Base-by-base conservation (phyloP, 2,113 vertebrate genomes). In the Corynorhinus townsendii region DNA sequence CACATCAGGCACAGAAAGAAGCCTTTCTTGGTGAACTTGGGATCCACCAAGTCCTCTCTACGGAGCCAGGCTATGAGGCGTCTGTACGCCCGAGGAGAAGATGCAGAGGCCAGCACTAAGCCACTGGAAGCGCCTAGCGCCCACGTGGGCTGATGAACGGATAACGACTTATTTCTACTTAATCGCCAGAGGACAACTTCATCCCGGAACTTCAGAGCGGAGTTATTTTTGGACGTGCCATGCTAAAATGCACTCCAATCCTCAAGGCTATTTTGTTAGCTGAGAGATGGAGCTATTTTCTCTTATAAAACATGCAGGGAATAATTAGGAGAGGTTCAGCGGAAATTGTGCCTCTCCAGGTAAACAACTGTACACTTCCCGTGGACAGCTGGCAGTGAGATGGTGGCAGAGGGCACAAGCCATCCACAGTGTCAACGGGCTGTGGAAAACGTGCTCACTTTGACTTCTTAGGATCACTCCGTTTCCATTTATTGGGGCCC, bases 141-240 rank as follows among this genome's bases (percentile, higher is more conserved):
- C 26, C 52, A n/a, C 33, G 30, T 14, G 33, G 22, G 56, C 93
- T 86, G 91, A 91, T 88, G 80, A 81, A 89, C 20, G 54, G 95
- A 91, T 87, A 82, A 80, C 88, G 90, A 66, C 85, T 96, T 92
- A 93, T 96, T 95, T 95, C 87, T 93, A 77, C 43, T 59, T 47
- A 12, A 28, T 47, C 12, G 54, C 96, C 88, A 90, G 95, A 93
- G 95, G 95, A 86, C 69, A 95, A 22, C 76, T 87, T 94, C 89
- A 86, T 85, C 81, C 59, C 17, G 81, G 81, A 94, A 93, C 85
- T 86, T 94, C 85, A 96, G 94, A 95, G 91, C 35, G 3, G 71
- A 93, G 86, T 86, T 97, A 94, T 96, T 97, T 97, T 94, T 92
- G 96, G 97, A 95, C 62, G 87, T 64, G 86, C 75, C 90, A 73